Conservation (phyloP, 2,888 invertebrate genomes). For the Tanaodytes sp. region DNA sequence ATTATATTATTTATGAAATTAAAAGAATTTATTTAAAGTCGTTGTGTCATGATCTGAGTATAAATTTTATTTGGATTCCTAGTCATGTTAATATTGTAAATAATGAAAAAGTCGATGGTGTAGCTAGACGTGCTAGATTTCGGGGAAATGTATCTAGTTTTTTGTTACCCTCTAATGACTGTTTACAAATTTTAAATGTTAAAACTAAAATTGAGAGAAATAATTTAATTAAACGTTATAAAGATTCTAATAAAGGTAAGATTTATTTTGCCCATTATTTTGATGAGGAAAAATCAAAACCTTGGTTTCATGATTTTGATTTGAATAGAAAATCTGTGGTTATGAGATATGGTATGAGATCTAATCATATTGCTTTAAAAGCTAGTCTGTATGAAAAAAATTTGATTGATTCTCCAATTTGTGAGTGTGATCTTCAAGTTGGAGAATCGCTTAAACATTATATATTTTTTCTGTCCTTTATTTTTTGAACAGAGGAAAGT, state of each 20-base stretch:
- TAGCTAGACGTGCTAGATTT: too few species aligned
- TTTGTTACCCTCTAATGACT: too few species aligned
- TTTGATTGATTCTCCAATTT: constrained; percentile 9
- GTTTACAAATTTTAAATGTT: too few species aligned
- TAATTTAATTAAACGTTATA: too few species aligned
- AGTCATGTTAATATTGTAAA: not conserved
- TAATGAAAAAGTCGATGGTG: not conserved
- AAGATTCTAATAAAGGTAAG: too few species aligned
- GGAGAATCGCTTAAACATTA: not conserved
- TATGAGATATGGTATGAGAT: not conserved
- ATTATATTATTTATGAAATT: not conserved
- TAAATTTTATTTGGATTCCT: not conserved
- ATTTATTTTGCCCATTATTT: not conserved
- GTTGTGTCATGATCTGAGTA: not conserved
- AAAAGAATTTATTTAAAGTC: not conserved
- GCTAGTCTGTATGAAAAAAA: not conserved
- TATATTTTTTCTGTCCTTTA: not conserved
- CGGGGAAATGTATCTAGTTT: too few species aligned
- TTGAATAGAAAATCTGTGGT: too few species aligned
- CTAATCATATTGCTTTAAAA: constrained; percentile 1
- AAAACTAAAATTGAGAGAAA: too few species aligned
- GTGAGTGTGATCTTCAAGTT: not conserved
- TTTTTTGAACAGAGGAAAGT: too few species aligned
- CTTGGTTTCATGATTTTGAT: constrained; percentile 8
- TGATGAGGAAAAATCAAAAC: not conserved